A percentile compares a stretch with the other conserved stretches of the same genome.
Evolutionary conservation across 2,888 invertebrate genomes (phyloP).

Genomic region (Rhabditophanes sp.): DNA sequence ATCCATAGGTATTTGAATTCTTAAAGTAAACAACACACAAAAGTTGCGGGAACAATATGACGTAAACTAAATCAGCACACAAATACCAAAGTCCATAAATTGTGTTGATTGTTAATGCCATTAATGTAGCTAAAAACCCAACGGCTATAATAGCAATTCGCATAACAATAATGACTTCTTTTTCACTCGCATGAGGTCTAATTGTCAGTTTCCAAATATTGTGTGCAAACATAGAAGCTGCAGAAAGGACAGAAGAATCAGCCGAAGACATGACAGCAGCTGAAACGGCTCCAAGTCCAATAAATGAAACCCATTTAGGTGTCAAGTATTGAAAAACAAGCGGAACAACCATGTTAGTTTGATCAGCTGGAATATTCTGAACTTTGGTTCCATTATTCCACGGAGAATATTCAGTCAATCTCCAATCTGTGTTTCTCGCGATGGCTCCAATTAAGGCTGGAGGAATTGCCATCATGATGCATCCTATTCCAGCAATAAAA

Average conservation of each 20-base stretch:
- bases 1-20: constrained; percentile 90
- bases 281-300: constrained; percentile 86
- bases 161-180: constrained; percentile 79
- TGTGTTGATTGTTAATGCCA: constrained; percentile 90
- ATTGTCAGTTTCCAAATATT: constrained; percentile 95
- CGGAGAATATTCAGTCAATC: constrained; percentile 61
- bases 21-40: constrained; percentile 92
- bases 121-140: constrained; percentile 72
- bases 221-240: constrained; percentile 94
- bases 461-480: constrained; percentile 87
- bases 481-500: constrained; percentile 85
- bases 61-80: constrained; percentile 95
- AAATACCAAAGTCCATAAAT: constrained; percentile 97
- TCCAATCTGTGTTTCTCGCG: constrained; percentile 90
- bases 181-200: constrained; percentile 71
- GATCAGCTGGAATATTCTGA: constrained; percentile 40
- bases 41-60: constrained; percentile 91
- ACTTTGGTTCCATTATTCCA: constrained; percentile 41
- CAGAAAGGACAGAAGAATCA: constrained; percentile 90
- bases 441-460: constrained; percentile 81
- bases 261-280: constrained; percentile 99
- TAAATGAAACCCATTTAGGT: constrained; percentile 84
- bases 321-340: constrained; percentile 84
- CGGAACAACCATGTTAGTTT: constrained; percentile 85
- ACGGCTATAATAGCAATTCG: constrained; percentile 74